phyloP scores from a whole-genome alignment of 2,797 vertebrate genomes.

The Adelosebastes latens region DNA sequence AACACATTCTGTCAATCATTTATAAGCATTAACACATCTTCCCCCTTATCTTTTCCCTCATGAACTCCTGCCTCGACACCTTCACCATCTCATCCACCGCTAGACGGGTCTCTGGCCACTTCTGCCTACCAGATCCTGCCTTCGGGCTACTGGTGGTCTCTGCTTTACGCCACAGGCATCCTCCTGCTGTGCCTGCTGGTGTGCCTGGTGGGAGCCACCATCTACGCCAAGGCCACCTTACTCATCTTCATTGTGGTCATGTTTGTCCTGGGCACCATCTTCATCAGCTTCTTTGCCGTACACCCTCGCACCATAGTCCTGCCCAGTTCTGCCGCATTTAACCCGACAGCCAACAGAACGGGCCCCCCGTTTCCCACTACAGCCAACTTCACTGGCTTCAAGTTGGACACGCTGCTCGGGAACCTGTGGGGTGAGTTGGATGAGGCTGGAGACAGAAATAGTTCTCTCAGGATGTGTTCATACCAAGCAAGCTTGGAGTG shows the following conservation, averaged over 20 bases:
- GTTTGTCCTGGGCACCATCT: slow-evolving; percentile 85
- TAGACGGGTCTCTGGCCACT: slow-evolving; percentile 46
- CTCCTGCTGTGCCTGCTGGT: slow-evolving; percentile 89
- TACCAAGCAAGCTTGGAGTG: not conserved
- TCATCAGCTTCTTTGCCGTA: slow-evolving; percentile 89
- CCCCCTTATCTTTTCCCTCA: not conserved
- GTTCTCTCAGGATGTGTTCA: not conserved
- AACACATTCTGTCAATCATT: not conserved
- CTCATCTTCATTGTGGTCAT: slow-evolving; percentile 91
- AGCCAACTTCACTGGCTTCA: slow-evolving; percentile 89
- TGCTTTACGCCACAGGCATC: slow-evolving; percentile 86
- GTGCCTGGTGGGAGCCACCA: slow-evolving; percentile 89
- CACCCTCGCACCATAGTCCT: slow-evolving; percentile 71
- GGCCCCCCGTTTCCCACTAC: slow-evolving; percentile 24
- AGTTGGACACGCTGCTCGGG: slow-evolving; percentile 83
- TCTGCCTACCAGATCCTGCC: slow-evolving; percentile 79
- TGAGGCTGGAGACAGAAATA: not conserved
- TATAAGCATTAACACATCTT: not conserved
- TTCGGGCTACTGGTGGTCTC: slow-evolving; percentile 89
- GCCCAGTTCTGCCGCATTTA: slow-evolving; percentile 10
- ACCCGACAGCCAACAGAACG: slow-evolving; percentile 40
- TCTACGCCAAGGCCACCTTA: slow-evolving; percentile 93
- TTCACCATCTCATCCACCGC: not conserved
- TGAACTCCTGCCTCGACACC: not conserved
- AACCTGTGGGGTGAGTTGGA: slow-evolving; percentile 85